phyloP scores from a whole-genome alignment of 2,888 invertebrate species.

The Drosophila merina region DNA sequence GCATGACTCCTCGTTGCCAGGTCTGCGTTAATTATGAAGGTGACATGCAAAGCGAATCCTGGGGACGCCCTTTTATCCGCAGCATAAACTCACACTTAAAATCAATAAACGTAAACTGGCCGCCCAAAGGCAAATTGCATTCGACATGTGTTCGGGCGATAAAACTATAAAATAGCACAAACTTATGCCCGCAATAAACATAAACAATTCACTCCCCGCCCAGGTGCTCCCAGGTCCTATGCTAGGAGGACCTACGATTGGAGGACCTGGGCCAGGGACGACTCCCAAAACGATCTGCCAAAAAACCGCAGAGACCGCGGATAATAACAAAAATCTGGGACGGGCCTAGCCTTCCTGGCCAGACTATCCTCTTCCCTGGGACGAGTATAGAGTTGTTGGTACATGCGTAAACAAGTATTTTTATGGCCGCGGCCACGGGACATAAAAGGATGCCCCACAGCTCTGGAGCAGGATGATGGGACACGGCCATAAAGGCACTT shows the following conservation, averaged over 20 bases:
- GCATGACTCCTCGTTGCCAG: slow-evolving; percentile 53
- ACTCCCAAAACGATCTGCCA: slow-evolving; percentile 48
- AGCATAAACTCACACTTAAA: slow-evolving; percentile 76
- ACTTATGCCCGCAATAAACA: slow-evolving; percentile 72
- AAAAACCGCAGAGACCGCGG: slow-evolving; percentile 29
- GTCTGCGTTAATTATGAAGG: slow-evolving; percentile 64
- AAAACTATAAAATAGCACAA: slow-evolving; percentile 74
- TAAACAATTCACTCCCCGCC: slow-evolving; percentile 51
- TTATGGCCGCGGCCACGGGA: slow-evolving; percentile 59
- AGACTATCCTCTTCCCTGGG: slow-evolving; percentile 48
- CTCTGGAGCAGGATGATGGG: slow-evolving; percentile 47
- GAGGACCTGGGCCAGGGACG: slow-evolving; percentile 11
- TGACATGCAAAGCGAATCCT: slow-evolving; percentile 65
- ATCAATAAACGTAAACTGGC: slow-evolving; percentile 74
- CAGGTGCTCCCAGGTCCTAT: not conserved
- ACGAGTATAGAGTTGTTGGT: slow-evolving; percentile 71
- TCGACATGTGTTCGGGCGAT: slow-evolving; percentile 61
- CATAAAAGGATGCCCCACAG: slow-evolving; percentile 71
- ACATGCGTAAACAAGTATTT: slow-evolving; percentile 77
- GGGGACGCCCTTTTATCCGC: slow-evolving; percentile 31
- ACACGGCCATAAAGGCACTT: slow-evolving; percentile 68
- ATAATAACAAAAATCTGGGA: slow-evolving; percentile 11
- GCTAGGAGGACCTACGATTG: slow-evolving; percentile 8
- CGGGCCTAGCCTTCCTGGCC: slow-evolving; percentile 6
- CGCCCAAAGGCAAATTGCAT: slow-evolving; percentile 56